These are phyloP conservation scores for Chelon labrosus DNA, from an alignment of 2,797 vertebrate genomes.

Conservation along the genomic window DNA sequence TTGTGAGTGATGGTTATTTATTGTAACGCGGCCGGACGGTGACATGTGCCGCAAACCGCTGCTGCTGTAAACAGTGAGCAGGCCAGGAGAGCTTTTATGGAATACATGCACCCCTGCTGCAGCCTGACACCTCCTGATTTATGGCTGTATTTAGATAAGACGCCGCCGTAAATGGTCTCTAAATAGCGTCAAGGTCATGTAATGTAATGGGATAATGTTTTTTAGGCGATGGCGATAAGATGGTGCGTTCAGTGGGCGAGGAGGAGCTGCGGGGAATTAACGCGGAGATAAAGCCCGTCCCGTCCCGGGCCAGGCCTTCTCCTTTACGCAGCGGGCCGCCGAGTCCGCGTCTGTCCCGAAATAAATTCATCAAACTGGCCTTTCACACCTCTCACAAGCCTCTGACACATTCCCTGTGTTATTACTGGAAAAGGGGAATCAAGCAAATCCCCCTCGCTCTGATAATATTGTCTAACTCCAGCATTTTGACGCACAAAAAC, in stretches of 20 bases:
- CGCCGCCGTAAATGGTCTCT: slow-evolving; percentile 86
- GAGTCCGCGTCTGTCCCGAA: slow-evolving; percentile 9
- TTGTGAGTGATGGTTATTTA: slow-evolving; percentile 67
- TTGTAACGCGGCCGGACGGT: slow-evolving; percentile 83
- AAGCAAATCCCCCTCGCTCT: not conserved
- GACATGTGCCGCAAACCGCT: slow-evolving; percentile 84
- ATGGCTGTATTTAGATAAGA: slow-evolving; percentile 96
- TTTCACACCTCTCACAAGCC: slow-evolving; percentile 7
- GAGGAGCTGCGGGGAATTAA: slow-evolving; percentile 31
- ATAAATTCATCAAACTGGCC: slow-evolving; percentile 18
- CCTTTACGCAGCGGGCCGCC: slow-evolving; percentile 18
- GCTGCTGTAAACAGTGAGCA: slow-evolving; percentile 89
- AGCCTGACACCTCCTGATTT: slow-evolving; percentile 92
- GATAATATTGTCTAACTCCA: not conserved
- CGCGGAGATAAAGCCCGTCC: slow-evolving; percentile 31
- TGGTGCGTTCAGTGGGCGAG: slow-evolving; percentile 58
- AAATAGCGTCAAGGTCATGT: slow-evolving; percentile 91
- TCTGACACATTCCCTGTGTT: slow-evolving; percentile 1
- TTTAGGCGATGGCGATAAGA: slow-evolving; percentile 81
- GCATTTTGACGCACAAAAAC: not conserved
- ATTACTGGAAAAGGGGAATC: slow-evolving; percentile 19
- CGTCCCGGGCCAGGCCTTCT: not conserved
- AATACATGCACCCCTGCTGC: slow-evolving; percentile 87
- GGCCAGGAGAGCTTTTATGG: slow-evolving; percentile 91
- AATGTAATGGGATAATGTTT: slow-evolving; percentile 85